Evolutionary conservation across 2,888 invertebrate species (phyloP), one percentile per base, ranked within the genome.

Genomic region (Amblyjoppa fuscipennis): DNA sequence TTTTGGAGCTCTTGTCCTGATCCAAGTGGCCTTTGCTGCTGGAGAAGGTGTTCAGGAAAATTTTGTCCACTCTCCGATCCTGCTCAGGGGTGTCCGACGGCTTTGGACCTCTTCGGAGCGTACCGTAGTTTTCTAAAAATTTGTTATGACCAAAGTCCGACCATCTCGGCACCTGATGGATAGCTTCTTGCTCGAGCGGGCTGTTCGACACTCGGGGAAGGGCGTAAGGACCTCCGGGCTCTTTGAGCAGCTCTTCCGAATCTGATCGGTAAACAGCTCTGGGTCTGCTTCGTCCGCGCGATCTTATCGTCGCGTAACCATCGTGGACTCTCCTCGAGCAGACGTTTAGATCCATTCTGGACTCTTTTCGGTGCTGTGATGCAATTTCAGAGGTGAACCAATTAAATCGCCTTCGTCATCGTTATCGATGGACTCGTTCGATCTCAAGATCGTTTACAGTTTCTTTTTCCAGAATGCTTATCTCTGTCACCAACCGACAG

Each of bases 241-340:
- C 92, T 69, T 93, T 92, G 11, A 93, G 83, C 11, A 92, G 79
- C 73, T 93, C 93, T 71, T 93, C 92, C 2, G 93, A 93, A 80
- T 93, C 93, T 9, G 92, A 92, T 79, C 92, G 88, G 83, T 93
- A 93, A n/a, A 93, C 88, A 9, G 92, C 91, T 28, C 92, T 90
- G 0, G 93, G 92, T 70, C 93, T 87, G 80, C 86, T 91, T 3
- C 95, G 95, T 34, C 94, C 95, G 38, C 95, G 96, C 16, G 97
- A 95, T 83, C 97, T 95, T 89, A 98, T 97, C n/a, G 98, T 98
- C 75, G 98, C 98, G 94, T 97, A 98, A 80, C 98, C 98, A 94
- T 98, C 98, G 94, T 97, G 97, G 75, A 98, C 96, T 83, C 97
- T 96, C 77, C 93, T 90, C 78, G 92, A 92, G 68, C 91, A 91